Evolutionary conservation across 2,113 vertebrate species (phyloP).

Genomic region (Chionis minor): DNA sequence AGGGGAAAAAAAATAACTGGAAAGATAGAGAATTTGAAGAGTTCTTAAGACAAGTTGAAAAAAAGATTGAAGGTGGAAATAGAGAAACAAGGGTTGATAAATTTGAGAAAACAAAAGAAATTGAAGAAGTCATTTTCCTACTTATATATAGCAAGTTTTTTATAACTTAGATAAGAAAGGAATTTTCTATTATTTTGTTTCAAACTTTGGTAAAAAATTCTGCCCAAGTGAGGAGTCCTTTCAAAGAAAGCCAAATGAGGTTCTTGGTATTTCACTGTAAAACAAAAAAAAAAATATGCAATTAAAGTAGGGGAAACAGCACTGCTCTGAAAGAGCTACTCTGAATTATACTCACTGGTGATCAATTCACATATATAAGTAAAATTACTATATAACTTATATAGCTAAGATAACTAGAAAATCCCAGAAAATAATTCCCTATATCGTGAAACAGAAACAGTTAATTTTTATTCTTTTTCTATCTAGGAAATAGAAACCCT

Average conservation of each 20-base stretch:
- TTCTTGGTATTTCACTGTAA: not conserved
- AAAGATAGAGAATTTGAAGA: not conserved
- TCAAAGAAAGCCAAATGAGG: not conserved
- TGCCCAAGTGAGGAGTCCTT: not conserved
- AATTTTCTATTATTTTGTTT: not conserved
- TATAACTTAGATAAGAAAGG: not conserved
- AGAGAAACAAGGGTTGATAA: not conserved
- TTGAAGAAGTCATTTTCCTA: not conserved
- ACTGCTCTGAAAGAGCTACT: not conserved
- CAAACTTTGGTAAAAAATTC: not conserved
- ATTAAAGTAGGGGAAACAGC: not conserved
- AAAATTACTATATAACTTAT: not conserved
- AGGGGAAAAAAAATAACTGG: not conserved
- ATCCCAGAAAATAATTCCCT: not conserved
- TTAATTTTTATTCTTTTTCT: accelerated
- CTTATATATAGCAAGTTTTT: not conserved
- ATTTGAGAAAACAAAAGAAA: not conserved
- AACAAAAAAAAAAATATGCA: not conserved
- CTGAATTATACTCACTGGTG: not conserved
- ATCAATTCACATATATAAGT: not conserved
- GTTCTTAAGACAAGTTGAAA: not conserved
- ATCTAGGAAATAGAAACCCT: not conserved
- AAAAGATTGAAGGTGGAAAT: not conserved
- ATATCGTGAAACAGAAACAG: not conserved
- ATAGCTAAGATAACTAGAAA: not conserved